phyloP scores from a whole-genome alignment of 2,888 invertebrate species.

The Diarsia brunnea region DNA sequence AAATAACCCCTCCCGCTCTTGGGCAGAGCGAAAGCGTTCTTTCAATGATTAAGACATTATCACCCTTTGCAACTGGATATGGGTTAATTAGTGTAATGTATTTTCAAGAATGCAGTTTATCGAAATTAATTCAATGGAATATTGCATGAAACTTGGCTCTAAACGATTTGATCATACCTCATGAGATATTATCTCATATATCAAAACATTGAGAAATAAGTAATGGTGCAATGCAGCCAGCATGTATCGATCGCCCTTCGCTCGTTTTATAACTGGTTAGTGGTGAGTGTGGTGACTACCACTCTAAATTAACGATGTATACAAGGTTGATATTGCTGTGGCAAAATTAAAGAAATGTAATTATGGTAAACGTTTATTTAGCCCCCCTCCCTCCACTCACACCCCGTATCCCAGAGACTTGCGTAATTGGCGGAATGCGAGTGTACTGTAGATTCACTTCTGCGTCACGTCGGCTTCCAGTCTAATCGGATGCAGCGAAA shows the following conservation, averaged over 20 bases:
- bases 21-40: too few species aligned
- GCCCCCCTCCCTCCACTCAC: neutral
- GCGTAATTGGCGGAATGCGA: neutral
- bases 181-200: too few species aligned
- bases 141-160: too few species aligned
- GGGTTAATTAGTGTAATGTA: neutral
- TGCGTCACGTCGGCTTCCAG: too few species aligned
- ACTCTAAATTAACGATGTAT: conserved; percentile 14
- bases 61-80: neutral
- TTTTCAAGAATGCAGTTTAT: neutral
- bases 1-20: too few species aligned
- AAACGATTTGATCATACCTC: conserved; percentile 3
- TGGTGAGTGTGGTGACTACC: neutral
- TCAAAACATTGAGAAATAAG: conserved; percentile 12
- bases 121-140: too few species aligned
- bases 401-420: neutral
- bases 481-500: too few species aligned
- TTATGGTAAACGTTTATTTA: neutral
- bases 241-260: conserved; percentile 29
- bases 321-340: conserved; percentile 1
- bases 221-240: conserved; percentile 11
- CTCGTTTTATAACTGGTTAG: conserved; percentile 25
- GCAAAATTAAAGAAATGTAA: neutral
- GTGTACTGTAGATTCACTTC: too few species aligned
- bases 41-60: too few species aligned